phyloP scores from a whole-genome alignment of 2,113 vertebrate genomes.

The Probosciger aterrimus region DNA sequence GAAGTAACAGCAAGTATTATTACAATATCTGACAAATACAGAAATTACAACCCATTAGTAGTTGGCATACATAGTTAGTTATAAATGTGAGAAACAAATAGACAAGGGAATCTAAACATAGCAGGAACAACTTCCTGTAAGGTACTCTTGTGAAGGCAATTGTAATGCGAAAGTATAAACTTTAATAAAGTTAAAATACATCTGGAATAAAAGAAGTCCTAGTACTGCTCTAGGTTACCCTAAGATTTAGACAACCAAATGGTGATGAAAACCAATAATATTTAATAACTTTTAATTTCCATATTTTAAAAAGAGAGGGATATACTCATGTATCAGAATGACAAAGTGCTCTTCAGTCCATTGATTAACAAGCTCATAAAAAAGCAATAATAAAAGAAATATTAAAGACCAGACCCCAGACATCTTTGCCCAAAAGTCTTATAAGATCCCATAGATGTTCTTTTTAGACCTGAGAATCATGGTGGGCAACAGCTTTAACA shows the following conservation, averaged over 20 bases:
- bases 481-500: not conserved
- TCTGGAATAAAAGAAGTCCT: not conserved
- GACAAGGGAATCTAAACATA: not conserved
- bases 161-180: not conserved
- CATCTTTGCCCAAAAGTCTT: not conserved
- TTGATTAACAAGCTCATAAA: not conserved
- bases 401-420: not conserved
- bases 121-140: not conserved
- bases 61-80: not conserved
- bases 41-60: not conserved
- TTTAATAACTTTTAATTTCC: not conserved
- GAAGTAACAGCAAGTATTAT: not conserved
- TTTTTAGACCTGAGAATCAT: not conserved
- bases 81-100: not conserved
- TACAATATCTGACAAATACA: not conserved
- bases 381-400: not conserved
- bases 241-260: not conserved
- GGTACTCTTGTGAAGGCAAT: not conserved
- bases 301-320: fast-evolving
- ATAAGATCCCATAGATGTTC: not conserved
- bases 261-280: not conserved
- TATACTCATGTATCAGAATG: not conserved
- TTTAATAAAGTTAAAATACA: not conserved
- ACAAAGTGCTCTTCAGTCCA: not conserved
- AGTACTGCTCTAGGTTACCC: not conserved